Evolutionary conservation across 2,113 vertebrate species (phyloP).

Genomic region (Ptilonorhynchus violaceus): DNA sequence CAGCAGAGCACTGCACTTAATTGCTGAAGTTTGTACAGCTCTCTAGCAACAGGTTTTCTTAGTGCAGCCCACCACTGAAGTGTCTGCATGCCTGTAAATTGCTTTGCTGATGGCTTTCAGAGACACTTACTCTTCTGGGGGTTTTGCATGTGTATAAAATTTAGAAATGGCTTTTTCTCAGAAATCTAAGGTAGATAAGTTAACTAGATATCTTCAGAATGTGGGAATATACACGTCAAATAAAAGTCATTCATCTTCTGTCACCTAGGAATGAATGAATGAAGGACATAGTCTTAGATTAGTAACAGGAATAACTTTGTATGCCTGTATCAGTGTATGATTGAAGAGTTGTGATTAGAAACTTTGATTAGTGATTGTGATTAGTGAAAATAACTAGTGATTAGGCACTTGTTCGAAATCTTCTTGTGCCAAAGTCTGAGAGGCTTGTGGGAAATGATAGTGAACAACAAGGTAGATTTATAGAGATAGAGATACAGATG

Average conservation of each 20-base stretch:
- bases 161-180: neutral
- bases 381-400: neutral
- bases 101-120: neutral
- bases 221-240: neutral
- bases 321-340: neutral
- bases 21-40: neutral
- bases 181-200: neutral
- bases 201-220: neutral
- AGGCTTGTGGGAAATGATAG: neutral
- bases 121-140: neutral
- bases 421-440: neutral
- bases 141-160: neutral
- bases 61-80: neutral
- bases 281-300: neutral
- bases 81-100: neutral
- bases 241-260: neutral
- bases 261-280: neutral
- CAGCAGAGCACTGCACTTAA: neutral
- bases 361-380: neutral
- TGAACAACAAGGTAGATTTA: neutral
- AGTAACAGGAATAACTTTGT: neutral
- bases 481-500: neutral
- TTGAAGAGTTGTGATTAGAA: neutral
- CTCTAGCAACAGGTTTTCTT: neutral
- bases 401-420: neutral